Percentiles rank a stretch among this genome's conserved stretches.
Evolutionary conservation across 2,888 invertebrate genomes (phyloP).

Genomic region (Tipula vernalis): DNA sequence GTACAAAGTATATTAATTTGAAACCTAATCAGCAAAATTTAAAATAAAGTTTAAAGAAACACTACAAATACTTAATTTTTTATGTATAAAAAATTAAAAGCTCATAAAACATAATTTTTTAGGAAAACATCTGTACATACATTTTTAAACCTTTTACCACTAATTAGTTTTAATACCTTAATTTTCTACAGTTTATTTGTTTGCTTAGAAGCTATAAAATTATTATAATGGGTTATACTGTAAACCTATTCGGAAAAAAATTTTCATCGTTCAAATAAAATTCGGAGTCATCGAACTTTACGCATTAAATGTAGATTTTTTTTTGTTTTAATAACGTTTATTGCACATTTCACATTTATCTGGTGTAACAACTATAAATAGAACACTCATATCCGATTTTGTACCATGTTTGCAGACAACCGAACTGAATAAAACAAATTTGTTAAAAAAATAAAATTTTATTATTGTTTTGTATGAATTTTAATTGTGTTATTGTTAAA

Average conservation of each 20-base stretch:
- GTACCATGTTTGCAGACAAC: background rate
- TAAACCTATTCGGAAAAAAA: too few species aligned
- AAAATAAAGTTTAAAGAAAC: too few species aligned
- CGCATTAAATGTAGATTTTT: background rate
- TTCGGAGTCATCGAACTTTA: background rate
- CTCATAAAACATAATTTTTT: background rate
- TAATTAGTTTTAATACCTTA: background rate
- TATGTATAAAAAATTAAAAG: background rate
- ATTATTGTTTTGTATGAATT: background rate
- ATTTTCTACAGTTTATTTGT: background rate
- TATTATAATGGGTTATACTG: background rate
- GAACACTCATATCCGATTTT: background rate
- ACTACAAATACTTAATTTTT: too few species aligned
- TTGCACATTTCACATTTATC: background rate
- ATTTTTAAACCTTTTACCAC: background rate
- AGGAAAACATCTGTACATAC: background rate
- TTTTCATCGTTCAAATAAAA: background rate
- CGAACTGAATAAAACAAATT: background rate
- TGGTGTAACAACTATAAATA: background rate
- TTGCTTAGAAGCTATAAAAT: background rate
- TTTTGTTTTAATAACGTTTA: background rate
- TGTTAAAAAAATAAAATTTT: background rate
- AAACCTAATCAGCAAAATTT: too few species aligned
- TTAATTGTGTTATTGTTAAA: background rate
- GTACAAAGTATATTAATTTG: too few species aligned